Base-by-base conservation (phyloP, 2,797 vertebrate genomes). In the Clarias laeviceps region DNA sequence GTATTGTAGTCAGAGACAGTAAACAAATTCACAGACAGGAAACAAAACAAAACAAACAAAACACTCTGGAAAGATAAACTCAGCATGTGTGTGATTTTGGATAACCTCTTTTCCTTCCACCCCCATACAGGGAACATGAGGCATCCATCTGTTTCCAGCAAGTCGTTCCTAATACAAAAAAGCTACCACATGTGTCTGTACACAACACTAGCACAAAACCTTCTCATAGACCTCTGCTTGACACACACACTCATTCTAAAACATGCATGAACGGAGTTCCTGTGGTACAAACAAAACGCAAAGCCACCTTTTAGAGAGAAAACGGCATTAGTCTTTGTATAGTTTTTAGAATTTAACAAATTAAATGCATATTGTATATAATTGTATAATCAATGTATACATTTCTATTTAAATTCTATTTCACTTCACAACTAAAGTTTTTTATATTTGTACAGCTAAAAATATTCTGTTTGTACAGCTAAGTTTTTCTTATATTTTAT, bases 261-360 rank as follows among this genome's bases (percentile, higher is more conserved):
- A 78, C 68, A 78, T 64, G 7, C 24, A 17, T 40, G 34, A 82
- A 56, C 45, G 65, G 82, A 62, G 72, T 34, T 80, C 84, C 37
- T 0, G 83, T 74, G 73, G 70, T 85, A 83, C 78, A 68, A 66
- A 87, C 68, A 66, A 89, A 54, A 89, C 56, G 8, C 45, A 56
- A 86, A 37, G 74, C 40, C 78, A 81, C 84, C 89, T 62, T 89
- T 87, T 78, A 84, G 27, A 88, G 77, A 89, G 85, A 77, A 89
- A 91, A 89, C 59, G 12, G 88, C 82, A 56, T 83, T 82, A 83
- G 57, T 7, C 57, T 40, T 40, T 62, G 32, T 6, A 1, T 37
- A n/a, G 2, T 3, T 9, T 79, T 14, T 61, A 78, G 5, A 37
- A 37, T 15, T 79, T 37, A 40, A 40, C 15, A 79, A n/a, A 40